These are phyloP conservation scores for Drosophila willistoni DNA, from an alignment of 1,140 invertebrate genomes.

Conservation along the genomic window DNA sequence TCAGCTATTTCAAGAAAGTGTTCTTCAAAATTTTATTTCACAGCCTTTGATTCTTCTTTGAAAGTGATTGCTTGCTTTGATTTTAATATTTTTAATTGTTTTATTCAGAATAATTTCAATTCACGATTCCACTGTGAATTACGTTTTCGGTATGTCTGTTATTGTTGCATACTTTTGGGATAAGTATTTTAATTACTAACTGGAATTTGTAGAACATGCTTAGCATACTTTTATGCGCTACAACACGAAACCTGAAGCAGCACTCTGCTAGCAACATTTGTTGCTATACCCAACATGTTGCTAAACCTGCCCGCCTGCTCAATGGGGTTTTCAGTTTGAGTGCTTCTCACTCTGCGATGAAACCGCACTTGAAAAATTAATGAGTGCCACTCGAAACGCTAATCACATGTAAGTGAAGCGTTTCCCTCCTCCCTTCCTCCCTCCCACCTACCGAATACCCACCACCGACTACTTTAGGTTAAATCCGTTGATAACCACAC, in stretches of 20 bases:
- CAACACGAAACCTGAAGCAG: neutral
- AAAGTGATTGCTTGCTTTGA: too few relatives aligned
- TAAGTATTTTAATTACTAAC: neutral
- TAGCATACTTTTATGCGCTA: neutral
- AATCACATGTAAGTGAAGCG: conserved; percentile 76
- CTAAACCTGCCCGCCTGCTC: conserved; percentile 31
- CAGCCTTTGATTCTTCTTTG: too few relatives aligned
- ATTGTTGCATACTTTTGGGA: conserved; percentile 7
- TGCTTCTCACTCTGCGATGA: conserved; percentile 27
- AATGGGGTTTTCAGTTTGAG: conserved; percentile 35
- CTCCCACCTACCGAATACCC: conserved; percentile 18
- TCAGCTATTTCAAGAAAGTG: too few relatives aligned
- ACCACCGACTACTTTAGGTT: neutral
- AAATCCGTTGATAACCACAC: conserved; percentile 13
- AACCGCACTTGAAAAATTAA: conserved; percentile 78
- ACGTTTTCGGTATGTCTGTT: neutral
- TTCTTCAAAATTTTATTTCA: too few relatives aligned
- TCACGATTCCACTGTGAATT: neutral
- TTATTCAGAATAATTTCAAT: neutral
- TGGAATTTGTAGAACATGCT: neutral
- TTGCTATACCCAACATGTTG: conserved; percentile 30
- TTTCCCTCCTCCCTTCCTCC: conserved; percentile 33
- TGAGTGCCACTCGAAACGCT: conserved; percentile 75
- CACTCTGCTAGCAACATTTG: neutral
- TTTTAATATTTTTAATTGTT: too few relatives aligned